Conservation (phyloP, 2,797 vertebrate genomes). For the Pelobates cultripes region DNA sequence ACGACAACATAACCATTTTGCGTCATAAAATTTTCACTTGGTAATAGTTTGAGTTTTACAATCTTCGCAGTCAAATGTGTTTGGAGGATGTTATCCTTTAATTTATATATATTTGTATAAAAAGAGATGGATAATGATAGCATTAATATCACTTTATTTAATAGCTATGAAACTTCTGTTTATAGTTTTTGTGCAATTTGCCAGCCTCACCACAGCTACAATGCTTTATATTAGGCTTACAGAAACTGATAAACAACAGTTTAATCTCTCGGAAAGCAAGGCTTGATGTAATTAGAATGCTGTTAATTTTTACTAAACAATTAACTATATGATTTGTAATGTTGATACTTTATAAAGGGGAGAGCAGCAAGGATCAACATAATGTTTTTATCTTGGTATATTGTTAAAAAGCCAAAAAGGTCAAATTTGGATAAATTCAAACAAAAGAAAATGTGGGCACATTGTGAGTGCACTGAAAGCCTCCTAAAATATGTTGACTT, state of each 20-base stretch:
- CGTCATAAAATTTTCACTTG: constrained; percentile 33
- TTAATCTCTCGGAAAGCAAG: too few relatives aligned
- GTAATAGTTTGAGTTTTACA: neutral
- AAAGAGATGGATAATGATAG: neutral
- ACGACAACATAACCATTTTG: constrained; percentile 32
- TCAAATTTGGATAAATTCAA: too few relatives aligned
- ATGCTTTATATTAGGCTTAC: constrained; percentile 1
- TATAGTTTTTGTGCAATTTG: neutral
- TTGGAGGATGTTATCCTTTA: constrained; percentile 6
- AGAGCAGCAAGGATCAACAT: too few relatives aligned
- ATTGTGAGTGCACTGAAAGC: too few relatives aligned
- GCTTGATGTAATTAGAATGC: too few relatives aligned
- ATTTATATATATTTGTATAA: constrained; percentile 25
- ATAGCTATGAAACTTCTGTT: neutral
- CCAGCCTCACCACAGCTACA: neutral
- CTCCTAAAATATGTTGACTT: too few relatives aligned
- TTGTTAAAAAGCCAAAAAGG: too few relatives aligned
- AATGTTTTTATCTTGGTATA: too few relatives aligned
- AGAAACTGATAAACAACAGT: constrained; percentile 2
- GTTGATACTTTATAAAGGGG: too few relatives aligned
- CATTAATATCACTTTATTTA: neutral
- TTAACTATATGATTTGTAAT: too few relatives aligned
- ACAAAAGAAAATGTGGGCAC: too few relatives aligned
- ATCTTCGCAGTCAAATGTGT: constrained; percentile 2
- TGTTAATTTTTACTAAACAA: too few relatives aligned